These are phyloP conservation scores for Scomberomorus guttatus DNA, from an alignment of 2,797 vertebrate species.

Conservation along the genomic window DNA sequence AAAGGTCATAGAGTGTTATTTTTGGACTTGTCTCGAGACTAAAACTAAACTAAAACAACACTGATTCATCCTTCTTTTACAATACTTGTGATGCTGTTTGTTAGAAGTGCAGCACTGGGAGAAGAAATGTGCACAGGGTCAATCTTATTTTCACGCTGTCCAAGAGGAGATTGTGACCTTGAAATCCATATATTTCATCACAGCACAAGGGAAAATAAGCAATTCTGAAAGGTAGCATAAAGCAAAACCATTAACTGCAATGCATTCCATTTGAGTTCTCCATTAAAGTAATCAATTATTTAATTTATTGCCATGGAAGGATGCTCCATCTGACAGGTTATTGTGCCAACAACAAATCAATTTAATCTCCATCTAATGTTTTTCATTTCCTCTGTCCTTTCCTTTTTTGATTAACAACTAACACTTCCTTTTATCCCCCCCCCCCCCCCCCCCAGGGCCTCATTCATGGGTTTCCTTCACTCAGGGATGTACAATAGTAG, in stretches of 20 bases:
- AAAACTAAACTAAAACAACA: background rate
- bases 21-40: background rate
- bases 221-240: conserved; percentile 13
- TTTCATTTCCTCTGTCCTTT: conserved; percentile 48
- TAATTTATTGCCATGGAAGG: conserved; percentile 33
- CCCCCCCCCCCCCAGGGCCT: background rate
- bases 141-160: background rate
- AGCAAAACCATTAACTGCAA: conserved; percentile 30
- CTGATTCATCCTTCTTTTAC: background rate
- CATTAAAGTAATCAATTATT: conserved; percentile 55
- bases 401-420: conserved; percentile 50
- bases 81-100: background rate
- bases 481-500: background rate
- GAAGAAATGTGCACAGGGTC: background rate
- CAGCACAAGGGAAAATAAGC: conserved; percentile 7
- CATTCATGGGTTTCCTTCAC: background rate
- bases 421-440: conserved; percentile 2
- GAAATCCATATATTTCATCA: conserved; percentile 29
- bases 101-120: background rate
- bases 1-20: too few species aligned
- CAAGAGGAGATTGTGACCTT: conserved; percentile 14
- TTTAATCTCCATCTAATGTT: conserved; percentile 52
- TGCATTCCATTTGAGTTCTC: conserved; percentile 35
- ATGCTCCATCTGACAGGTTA: conserved; percentile 36
- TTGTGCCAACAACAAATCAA: conserved; percentile 52